Conservation (phyloP, 2,888 invertebrate species). For the Cabera pusaria region DNA sequence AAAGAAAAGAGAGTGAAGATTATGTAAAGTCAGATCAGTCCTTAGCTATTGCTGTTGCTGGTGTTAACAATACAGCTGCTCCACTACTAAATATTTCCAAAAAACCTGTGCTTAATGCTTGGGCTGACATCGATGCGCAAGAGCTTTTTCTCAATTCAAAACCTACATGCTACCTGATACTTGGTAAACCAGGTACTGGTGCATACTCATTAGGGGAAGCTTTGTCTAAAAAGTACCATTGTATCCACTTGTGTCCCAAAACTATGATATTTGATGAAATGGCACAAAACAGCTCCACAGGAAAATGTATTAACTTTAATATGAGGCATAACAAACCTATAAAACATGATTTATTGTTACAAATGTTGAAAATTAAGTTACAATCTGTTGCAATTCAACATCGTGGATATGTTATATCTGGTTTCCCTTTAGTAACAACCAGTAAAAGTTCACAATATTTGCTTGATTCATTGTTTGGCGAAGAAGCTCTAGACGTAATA, state of each 20-base stretch:
- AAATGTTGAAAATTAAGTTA: constrained; percentile 78
- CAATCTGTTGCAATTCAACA: constrained; percentile 76
- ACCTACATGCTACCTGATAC: constrained; percentile 83
- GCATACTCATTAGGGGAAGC: constrained; percentile 78
- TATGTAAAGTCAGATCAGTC: constrained; percentile 33
- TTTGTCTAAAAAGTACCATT: constrained; percentile 81
- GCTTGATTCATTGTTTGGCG: constrained; percentile 46
- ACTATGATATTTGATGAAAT: constrained; percentile 83
- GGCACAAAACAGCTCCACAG: constrained; percentile 76
- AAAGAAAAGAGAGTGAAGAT: constrained; percentile 16
- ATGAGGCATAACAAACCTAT: constrained; percentile 78
- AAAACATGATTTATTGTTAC: constrained; percentile 73
- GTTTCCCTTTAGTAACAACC: constrained; percentile 84
- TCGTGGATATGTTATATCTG: constrained; percentile 86
- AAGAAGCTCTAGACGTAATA: constrained; percentile 51
- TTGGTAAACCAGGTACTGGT: constrained; percentile 84
- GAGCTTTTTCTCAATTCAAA: constrained; percentile 68
- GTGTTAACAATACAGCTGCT: constrained; percentile 61
- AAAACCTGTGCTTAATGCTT: constrained; percentile 52
- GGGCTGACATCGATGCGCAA: constrained; percentile 80
- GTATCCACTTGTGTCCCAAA: constrained; percentile 83
- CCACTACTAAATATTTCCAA: constrained; percentile 37
- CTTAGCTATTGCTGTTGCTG: constrained; percentile 61
- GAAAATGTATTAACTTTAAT: constrained; percentile 83
- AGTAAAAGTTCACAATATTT: constrained; percentile 41